Conservation (phyloP, 2,888 invertebrate species). For the Melangyna quadrimaculata region DNA sequence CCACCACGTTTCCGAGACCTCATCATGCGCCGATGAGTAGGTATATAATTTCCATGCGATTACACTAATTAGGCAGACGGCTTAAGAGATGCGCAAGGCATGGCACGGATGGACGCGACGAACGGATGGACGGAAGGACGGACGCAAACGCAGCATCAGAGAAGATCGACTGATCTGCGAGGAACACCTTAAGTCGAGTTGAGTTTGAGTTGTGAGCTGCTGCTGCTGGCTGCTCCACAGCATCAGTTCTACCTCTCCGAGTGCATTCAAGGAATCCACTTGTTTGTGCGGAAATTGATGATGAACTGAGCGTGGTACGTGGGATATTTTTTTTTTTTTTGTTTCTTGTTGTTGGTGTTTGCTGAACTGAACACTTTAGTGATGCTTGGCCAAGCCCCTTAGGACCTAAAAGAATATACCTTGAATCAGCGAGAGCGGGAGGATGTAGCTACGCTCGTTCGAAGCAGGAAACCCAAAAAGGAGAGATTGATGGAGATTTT, state of each 20-base stretch:
- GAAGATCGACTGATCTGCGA: constrained; percentile 36
- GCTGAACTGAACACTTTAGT: constrained; percentile 57
- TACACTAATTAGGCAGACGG: constrained; percentile 71
- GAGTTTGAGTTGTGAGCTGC: constrained; percentile 1
- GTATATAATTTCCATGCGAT: constrained; percentile 72
- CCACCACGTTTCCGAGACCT: constrained; percentile 42
- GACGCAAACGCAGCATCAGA: constrained; percentile 2
- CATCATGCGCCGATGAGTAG: constrained; percentile 46
- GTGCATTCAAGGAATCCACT: constrained; percentile 65
- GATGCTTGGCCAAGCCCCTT: constrained; percentile 70
- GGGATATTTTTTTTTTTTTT: background rate
- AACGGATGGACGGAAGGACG: too few species aligned
- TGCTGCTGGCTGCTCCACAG: constrained; percentile 49
- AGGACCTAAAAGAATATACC: background rate
- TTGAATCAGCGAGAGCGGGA: background rate
- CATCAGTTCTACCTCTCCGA: constrained; percentile 28
- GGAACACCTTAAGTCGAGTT: constrained; percentile 66
- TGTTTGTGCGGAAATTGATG: constrained; percentile 73
- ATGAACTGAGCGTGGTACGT: constrained; percentile 57
- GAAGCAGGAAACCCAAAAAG: constrained; percentile 24
- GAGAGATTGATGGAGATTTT: constrained; percentile 70
- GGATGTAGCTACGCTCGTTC: background rate
- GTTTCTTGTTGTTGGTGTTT: background rate
- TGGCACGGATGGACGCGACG: too few species aligned
- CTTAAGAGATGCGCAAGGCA: constrained; percentile 8